Base-by-base conservation (phyloP, 92 coral and sea anemone species). In the Porites lobata region DNA sequence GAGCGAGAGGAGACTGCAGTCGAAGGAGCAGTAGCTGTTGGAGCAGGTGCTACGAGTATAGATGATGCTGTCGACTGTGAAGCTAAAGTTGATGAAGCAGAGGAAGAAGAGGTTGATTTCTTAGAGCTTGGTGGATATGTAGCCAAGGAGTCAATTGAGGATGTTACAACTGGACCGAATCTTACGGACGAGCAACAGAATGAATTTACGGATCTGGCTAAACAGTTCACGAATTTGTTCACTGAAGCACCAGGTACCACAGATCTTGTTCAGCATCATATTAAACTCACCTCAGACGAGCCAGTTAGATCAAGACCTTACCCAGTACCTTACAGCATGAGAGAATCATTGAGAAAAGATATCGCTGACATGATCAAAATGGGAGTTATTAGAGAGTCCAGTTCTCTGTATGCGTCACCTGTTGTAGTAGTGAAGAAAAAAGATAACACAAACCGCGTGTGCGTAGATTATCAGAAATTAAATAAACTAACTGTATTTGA, bases 221-320 rank as follows among this genome's bases (percentile, higher is more conserved):
- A 82, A 38, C 32, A 76, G 83, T 65, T 74, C 52, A 15, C 63
- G 65, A 47, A 17, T 50, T 65, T 85, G 61, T 86, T 86, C 15
- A 87, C 94, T 0, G 94, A 91, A 50, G 38, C 85, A 59, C 91
- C 85, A n/a, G 91, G 94, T 19, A 86, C 84, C 47, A 53, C 91
- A 1, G 74, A 86, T 50, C 24, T 91, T 8, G 67, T 50, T 18
- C 67, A 76, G 66, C 80, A 76, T 54, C 80, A 56, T 10, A 57
- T 57, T 57, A 76, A 76, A 20, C 80, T 76, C 4, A 76, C 80
- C 1, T 76, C 80, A 8, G 75, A 88, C 38, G 78, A 88, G 43
- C 92, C 92, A 13, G 76, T 92, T 3, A 76, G 84, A 18, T 88
- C 89, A 21, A 76, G 51, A 64, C 94, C 94, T 1, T 92, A 92